Evolutionary conservation across 2,113 vertebrate species (phyloP).

Genomic region (Neoarius graeffei): DNA sequence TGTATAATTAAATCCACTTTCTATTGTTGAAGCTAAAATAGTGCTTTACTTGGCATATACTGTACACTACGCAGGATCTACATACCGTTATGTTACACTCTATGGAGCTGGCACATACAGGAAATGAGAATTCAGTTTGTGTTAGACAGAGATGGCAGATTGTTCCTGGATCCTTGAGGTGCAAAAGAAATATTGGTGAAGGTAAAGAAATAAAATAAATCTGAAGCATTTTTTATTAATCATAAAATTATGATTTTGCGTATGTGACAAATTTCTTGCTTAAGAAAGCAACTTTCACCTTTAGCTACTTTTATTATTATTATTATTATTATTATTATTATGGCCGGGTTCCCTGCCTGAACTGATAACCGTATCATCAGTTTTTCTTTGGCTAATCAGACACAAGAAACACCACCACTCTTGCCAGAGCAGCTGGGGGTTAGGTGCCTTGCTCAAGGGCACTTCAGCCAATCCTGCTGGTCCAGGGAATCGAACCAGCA

Average conservation of each 20-base stretch:
- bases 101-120: not conserved
- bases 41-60: not conserved
- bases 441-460: too few relatives aligned
- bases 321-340: too few relatives aligned
- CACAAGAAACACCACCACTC: too few relatives aligned
- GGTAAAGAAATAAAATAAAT: not conserved
- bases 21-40: not conserved
- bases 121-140: not conserved
- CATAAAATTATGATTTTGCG: not conserved
- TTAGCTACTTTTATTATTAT: too few relatives aligned
- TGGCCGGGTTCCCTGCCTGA: too few relatives aligned
- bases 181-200: not conserved
- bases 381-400: too few relatives aligned
- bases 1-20: not conserved
- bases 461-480: too few relatives aligned
- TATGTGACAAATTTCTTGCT: not conserved
- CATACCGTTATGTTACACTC: not conserved
- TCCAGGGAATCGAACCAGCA: too few relatives aligned
- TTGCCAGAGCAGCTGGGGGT: too few relatives aligned
- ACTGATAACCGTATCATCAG: too few relatives aligned
- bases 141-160: not conserved
- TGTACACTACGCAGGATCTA: too few relatives aligned
- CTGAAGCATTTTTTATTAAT: not conserved
- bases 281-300: not conserved
- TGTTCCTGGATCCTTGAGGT: not conserved